These are phyloP conservation scores for Drosophila sordidapex DNA, from an alignment of 2,888 invertebrate genomes.

Conservation along the genomic window DNA sequence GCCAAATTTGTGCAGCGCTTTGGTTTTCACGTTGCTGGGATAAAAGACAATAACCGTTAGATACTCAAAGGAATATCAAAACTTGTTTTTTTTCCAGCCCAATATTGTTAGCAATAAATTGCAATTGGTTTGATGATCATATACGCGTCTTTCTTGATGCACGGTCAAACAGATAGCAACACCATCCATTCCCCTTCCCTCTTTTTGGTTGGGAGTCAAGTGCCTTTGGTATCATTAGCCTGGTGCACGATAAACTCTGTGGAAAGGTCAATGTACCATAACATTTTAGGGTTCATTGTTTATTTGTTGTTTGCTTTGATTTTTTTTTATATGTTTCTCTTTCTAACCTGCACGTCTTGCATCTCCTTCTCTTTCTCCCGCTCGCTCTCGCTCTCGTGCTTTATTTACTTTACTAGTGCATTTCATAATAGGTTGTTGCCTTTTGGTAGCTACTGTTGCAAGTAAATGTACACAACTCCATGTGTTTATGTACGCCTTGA, in stretches of 20 bases:
- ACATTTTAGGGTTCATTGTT: slow-evolving; percentile 72
- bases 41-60: slow-evolving; percentile 43
- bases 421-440: slow-evolving; percentile 59
- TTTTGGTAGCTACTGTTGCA: slow-evolving; percentile 34
- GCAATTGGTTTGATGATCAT: slow-evolving; percentile 38
- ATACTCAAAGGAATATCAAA: slow-evolving; percentile 38
- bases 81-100: slow-evolving; percentile 29
- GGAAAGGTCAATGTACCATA: slow-evolving; percentile 69
- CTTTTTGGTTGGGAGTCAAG: slow-evolving; percentile 36
- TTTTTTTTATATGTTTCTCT: slow-evolving; percentile 24
- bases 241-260: slow-evolving; percentile 41
- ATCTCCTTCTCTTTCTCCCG: not conserved
- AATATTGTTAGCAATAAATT: slow-evolving; percentile 25
- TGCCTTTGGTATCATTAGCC: slow-evolving; percentile 56
- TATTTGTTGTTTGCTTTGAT: slow-evolving; percentile 56
- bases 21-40: slow-evolving; percentile 16
- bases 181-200: not conserved
- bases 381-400: not conserved
- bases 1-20: slow-evolving; percentile 64
- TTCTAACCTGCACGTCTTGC: slow-evolving; percentile 5
- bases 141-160: not conserved
- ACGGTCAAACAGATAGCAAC: slow-evolving; percentile 3
- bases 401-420: slow-evolving; percentile 42
- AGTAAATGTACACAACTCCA: slow-evolving; percentile 15
- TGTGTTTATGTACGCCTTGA: slow-evolving; percentile 24